phyloP scores from a whole-genome alignment of 1,140 invertebrate species.

The Sminthurinus signatus region DNA sequence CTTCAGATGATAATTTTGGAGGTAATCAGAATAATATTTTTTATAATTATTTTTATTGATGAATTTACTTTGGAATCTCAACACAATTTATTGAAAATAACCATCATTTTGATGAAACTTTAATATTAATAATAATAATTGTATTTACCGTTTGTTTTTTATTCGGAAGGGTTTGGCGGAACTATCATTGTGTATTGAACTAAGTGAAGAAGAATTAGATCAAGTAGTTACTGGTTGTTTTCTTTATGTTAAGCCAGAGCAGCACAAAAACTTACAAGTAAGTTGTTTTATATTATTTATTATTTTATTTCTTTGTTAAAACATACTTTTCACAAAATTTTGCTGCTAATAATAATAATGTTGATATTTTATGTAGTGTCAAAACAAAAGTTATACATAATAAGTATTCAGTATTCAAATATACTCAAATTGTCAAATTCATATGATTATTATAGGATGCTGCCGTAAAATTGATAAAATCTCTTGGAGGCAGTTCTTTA shows the following conservation, averaged over 20 bases:
- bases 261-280: conserved; percentile 38
- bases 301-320: not conserved
- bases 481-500: not conserved
- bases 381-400: no score
- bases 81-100: no score
- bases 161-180: conserved; percentile 29
- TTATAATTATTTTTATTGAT: no score
- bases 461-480: conserved; percentile 11
- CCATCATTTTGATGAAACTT: no score
- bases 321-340: not conserved
- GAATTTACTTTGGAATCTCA: not conserved
- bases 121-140: not conserved
- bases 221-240: conserved; percentile 25
- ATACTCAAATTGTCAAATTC: no score
- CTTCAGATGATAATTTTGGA: conserved; percentile 30
- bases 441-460: conserved; percentile 27
- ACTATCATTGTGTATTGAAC: conserved; percentile 23
- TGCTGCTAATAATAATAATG: not conserved
- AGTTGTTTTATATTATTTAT: not conserved
- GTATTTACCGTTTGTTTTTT: conserved; percentile 11
- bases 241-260: conserved; percentile 26
- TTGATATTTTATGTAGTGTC: not conserved
- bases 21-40: conserved; percentile 30
- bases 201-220: conserved; percentile 30
- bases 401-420: no score